phyloP scores from a whole-genome alignment of 1,140 invertebrate species.

The Drosophila trapezifrons region DNA sequence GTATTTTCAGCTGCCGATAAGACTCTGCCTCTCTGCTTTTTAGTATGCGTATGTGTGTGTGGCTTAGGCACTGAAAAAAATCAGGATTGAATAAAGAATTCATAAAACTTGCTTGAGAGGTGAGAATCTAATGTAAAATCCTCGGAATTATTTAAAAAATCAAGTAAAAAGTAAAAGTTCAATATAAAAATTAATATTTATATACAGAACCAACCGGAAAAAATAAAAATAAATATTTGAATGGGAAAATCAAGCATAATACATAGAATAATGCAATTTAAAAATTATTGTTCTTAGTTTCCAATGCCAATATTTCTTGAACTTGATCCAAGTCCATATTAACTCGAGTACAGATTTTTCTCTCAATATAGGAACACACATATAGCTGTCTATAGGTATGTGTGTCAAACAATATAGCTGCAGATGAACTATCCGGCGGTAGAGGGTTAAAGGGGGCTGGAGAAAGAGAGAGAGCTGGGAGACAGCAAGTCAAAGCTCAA shows the following conservation, averaged over 20 bases:
- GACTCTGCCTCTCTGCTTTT: constrained; percentile 17
- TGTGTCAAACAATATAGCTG: constrained; percentile 69
- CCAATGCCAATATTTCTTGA: too few relatives aligned
- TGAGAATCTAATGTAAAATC: too few relatives aligned
- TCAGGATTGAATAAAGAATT: background rate
- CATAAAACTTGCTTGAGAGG: too few relatives aligned
- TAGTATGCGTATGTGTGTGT: constrained; percentile 10
- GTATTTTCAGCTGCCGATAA: constrained; percentile 60
- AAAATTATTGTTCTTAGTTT: too few relatives aligned
- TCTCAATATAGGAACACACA: background rate
- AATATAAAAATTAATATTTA: background rate
- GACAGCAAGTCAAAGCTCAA: constrained; percentile 50
- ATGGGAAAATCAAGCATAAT: accelerated
- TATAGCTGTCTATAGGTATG: constrained; percentile 13
- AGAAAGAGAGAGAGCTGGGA: background rate
- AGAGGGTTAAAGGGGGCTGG: background rate
- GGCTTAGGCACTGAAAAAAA: constrained; percentile 4
- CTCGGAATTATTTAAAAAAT: too few relatives aligned
- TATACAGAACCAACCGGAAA: background rate
- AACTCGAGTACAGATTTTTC: background rate
- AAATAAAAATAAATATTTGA: background rate
- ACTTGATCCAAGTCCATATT: too few relatives aligned
- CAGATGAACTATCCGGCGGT: constrained; percentile 58
- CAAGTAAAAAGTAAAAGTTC: background rate
- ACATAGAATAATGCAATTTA: too few relatives aligned